Conservation (phyloP, 2,113 vertebrate genomes). For the Herpetotheres cachinnans region DNA sequence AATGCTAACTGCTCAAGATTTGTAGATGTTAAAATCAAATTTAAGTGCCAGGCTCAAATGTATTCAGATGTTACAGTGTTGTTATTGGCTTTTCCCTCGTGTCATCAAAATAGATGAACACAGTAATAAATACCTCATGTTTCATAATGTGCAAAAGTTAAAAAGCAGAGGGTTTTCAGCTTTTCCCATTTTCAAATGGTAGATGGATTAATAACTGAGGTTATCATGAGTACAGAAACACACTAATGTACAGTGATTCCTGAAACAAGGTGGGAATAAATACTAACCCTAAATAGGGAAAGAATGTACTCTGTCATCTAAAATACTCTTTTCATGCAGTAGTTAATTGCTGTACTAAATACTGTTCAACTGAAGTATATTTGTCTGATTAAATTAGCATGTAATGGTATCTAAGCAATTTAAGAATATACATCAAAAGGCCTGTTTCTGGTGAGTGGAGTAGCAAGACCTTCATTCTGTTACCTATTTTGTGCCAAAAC, state of each 20-base stretch:
- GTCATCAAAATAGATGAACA: background rate
- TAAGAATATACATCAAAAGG: background rate
- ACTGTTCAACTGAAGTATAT: background rate
- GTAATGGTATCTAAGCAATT: background rate
- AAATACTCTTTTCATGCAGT: background rate
- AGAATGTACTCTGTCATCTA: background rate
- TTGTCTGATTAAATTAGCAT: background rate
- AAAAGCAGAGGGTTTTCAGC: background rate
- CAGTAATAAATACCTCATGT: background rate
- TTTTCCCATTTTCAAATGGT: background rate
- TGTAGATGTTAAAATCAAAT: conserved; percentile 66
- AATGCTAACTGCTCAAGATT: conserved; percentile 67
- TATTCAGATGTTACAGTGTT: conserved; percentile 45
- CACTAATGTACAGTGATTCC: background rate
- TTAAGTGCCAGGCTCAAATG: conserved; percentile 24
- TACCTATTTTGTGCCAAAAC: accelerated
- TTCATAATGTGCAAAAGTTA: background rate
- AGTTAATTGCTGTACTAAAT: conserved; percentile 1
- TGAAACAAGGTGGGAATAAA: background rate
- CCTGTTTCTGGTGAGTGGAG: background rate
- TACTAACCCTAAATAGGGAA: background rate
- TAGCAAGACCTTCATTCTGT: background rate
- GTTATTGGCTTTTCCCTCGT: conserved; percentile 24
- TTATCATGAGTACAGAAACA: background rate
- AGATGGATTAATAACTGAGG: background rate